These are phyloP conservation scores for Nerophis ophidion DNA, from an alignment of 2,113 vertebrate species.

Conservation along the genomic window DNA sequence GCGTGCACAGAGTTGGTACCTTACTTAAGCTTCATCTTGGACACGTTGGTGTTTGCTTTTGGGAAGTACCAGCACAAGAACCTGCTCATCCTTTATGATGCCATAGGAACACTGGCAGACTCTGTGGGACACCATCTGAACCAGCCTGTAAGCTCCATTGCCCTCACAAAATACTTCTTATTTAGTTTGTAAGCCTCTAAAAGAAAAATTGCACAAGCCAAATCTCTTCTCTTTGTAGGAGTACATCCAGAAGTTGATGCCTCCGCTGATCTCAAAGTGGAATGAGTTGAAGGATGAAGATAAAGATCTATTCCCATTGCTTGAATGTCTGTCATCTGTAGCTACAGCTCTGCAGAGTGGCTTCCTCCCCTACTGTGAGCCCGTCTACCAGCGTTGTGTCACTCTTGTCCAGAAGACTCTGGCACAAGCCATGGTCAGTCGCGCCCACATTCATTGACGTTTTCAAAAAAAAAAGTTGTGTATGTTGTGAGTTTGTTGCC, in stretches of 20 bases:
- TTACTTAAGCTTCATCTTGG: conserved; percentile 91
- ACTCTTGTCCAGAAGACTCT: conserved; percentile 91
- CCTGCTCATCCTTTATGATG: conserved; percentile 91
- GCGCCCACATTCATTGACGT: neutral
- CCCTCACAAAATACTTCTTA: neutral
- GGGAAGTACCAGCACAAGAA: conserved; percentile 98
- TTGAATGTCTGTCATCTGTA: conserved; percentile 91
- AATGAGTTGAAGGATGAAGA: conserved; percentile 92
- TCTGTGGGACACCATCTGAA: conserved; percentile 95
- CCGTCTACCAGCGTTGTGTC: conserved; percentile 93
- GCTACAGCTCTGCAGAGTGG: conserved; percentile 92
- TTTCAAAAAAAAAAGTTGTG: neutral
- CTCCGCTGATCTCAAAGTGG: conserved; percentile 90
- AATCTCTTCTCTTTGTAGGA: conserved; percentile 64
- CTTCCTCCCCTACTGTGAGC: conserved; percentile 92
- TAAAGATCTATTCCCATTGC: conserved; percentile 87
- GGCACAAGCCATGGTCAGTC: conserved; percentile 89
- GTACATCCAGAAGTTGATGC: conserved; percentile 92
- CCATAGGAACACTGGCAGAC: conserved; percentile 89
- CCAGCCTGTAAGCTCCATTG: conserved; percentile 74
- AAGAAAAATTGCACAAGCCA: too few relatives aligned
- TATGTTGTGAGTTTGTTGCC: neutral
- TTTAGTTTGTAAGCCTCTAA: too few relatives aligned
- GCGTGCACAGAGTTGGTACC: conserved; percentile 94
- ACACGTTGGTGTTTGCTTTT: conserved; percentile 93